Base-by-base conservation (phyloP, 2,797 vertebrate species). In the Anabas testudineus region DNA sequence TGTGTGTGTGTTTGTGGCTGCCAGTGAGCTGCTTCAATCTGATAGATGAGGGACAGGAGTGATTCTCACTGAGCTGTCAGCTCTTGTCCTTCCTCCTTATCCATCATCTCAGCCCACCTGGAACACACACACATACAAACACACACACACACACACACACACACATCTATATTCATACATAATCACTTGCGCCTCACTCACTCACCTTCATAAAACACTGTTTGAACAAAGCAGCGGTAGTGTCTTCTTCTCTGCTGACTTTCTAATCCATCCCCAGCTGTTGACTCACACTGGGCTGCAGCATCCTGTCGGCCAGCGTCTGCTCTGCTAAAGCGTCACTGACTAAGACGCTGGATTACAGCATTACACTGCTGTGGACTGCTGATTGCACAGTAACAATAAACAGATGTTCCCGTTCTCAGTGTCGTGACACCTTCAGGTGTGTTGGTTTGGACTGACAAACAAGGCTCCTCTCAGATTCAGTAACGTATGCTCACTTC, bases 61-160 rank as follows among this genome's bases (percentile, higher is more conserved):
- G 75, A 81, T 74, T 81, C 56, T 84, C 51, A 81, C 79, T 54
- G 73, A 76, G 83, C 74, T 83, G 82, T 84, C 85, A 78, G 65
- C 56, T 83, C 52, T 43, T 52, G 71, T 82, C 70, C 43, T 66
- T 76, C 63, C 65, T 70, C 66, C 73, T 62, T 56, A 82, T 89
- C 80, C 61, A 80, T 88, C 86, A 89, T 43, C 22, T 24, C 52
- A 78, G 63, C 60, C 65, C 71, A 84, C 84, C 80, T 83, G 76
- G 56, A 69, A 52, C 59, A 28, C 42, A 46, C 32, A 56, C 22
- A 46, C 36, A 49, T 15, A 54, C 54, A 47, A 56, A 34, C 32
- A 64, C 45, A 63, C 62, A 47, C 19, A 58, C 42, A 52, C 36
- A 71, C 15, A 58, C 58, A 56, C 57, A 4, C 18, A 74, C 41